Evolutionary conservation across 64 coral and sea anemone species (phyloP), one percentile per base, ranked within the genome.

Genomic region (Hydrozoanthus tunicans): DNA sequence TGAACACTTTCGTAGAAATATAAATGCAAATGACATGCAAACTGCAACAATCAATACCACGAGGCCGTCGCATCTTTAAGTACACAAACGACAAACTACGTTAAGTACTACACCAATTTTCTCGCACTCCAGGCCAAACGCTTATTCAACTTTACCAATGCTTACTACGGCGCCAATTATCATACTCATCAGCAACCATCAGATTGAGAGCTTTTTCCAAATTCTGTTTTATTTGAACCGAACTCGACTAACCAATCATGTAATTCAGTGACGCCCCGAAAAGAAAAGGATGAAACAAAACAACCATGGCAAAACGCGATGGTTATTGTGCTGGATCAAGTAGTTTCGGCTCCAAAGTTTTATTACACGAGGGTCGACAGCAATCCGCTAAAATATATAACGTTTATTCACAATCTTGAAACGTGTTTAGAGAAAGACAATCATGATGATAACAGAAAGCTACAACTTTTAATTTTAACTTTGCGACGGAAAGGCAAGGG

Each of bases 391-490:
- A 91, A 95, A 91, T 23, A 20, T 20, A 20, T 20, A 20, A 20
- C 20, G 4, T 94, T 94, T 62, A 94, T 91, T n/a, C 86, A 90
- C 54, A 94, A 94, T 23, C 91, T 94, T 77, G 88, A 94, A 23
- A 90, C 93, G 3, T 90, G 84, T 73, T 60, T 93, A 60, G 86
- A 93, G 78, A 90, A 91, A 60, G 70, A 83, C 56, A 91, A 90
- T 67, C 79, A 52, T 70, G 78, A 94, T 25, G 58, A 82, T 6
- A 60, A 10, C 10, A 94, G 86, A 71, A 90, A 75, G 17, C 81
- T 94, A 51, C 93, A 90, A 15, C 62, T 82, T 6, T 83, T 94
- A 51, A 94, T 20, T 94, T 65, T 79, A 94, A 64, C 93, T 90
- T 76, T 94, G 86, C 58, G 59, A 59, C 24, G 93, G 86, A 9